phyloP scores from a whole-genome alignment of 2,888 invertebrate genomes.

The Pristionchus mayeri region DNA sequence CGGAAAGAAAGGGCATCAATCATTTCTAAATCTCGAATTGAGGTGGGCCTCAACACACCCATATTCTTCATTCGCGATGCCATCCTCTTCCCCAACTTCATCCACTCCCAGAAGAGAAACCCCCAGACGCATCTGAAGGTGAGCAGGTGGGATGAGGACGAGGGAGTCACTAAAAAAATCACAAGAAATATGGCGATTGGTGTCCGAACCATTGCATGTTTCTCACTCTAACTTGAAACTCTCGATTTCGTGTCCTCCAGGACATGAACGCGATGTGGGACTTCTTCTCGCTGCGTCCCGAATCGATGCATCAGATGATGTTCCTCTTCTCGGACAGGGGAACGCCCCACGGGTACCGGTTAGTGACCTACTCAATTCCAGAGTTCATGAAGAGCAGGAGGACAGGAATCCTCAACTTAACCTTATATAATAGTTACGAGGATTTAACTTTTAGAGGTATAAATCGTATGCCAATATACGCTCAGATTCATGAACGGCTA shows the following conservation, averaged over 20 bases:
- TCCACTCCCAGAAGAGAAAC: slow-evolving; percentile 96
- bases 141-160: not conserved
- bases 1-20: not conserved
- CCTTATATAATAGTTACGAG: no score
- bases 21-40: not conserved
- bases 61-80: slow-evolving; percentile 80
- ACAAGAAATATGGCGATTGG: no score
- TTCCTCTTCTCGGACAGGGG: slow-evolving; percentile 77
- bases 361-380: not conserved
- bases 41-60: slow-evolving; percentile 78
- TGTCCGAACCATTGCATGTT: no score
- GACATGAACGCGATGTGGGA: slow-evolving; percentile 72
- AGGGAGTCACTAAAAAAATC: no score
- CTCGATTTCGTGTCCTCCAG: slow-evolving; percentile 47
- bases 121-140: slow-evolving; percentile 86
- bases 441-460: no score
- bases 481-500: slow-evolving; percentile 73
- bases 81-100: slow-evolving; percentile 88
- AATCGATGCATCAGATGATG: slow-evolving; percentile 77
- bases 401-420: no score
- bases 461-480: slow-evolving; percentile 61
- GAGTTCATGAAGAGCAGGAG: no score
- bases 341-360: slow-evolving; percentile 76
- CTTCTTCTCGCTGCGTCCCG: slow-evolving; percentile 68
- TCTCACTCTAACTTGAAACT: no score